Percentiles rank a stretch among this genome's conserved stretches.
These are phyloP conservation scores for Scaptomyza hsui DNA, from an alignment of 1,140 invertebrate species.

Conservation along the genomic window DNA sequence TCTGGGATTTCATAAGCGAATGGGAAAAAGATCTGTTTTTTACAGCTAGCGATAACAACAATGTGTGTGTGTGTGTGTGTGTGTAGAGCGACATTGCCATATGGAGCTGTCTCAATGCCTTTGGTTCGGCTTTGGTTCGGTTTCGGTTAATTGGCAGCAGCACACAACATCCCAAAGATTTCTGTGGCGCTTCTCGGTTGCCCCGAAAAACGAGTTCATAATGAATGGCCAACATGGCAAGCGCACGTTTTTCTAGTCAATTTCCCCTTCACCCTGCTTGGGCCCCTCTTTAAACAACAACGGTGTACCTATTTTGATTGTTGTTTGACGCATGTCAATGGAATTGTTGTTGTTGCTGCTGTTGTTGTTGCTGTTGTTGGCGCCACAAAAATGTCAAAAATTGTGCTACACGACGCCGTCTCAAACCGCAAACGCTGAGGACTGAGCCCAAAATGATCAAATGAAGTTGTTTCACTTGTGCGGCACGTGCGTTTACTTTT, in stretches of 20 bases:
- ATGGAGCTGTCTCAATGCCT: conserved; percentile 47
- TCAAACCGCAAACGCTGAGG: not conserved
- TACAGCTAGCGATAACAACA: conserved; percentile 49
- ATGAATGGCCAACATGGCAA: conserved; percentile 77
- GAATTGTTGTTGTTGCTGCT: conserved; percentile 46
- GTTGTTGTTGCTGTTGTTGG: conserved; percentile 59
- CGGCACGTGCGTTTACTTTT: conserved; percentile 79
- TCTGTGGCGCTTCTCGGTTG: conserved; percentile 60
- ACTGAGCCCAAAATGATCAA: conserved; percentile 64
- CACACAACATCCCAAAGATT: conserved; percentile 65
- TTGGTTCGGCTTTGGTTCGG: conserved; percentile 30
- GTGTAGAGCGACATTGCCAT: conserved; percentile 20
- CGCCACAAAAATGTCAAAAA: conserved; percentile 82
- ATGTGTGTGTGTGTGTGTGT: too few species aligned
- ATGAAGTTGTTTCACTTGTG: conserved; percentile 81
- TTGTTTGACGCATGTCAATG: conserved; percentile 81
- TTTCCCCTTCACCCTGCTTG: not conserved
- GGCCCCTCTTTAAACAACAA: not conserved
- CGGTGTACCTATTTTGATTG: conserved; percentile 75
- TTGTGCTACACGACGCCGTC: conserved; percentile 66
- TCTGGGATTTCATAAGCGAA: conserved; percentile 72
- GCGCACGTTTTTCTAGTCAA: conserved; percentile 69
- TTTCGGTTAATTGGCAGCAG: conserved; percentile 73
- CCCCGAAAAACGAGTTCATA: conserved; percentile 70
- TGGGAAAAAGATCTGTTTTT: conserved; percentile 51